Conservation (phyloP, 2,888 invertebrate species). For the Leptinotarsa juncta region DNA sequence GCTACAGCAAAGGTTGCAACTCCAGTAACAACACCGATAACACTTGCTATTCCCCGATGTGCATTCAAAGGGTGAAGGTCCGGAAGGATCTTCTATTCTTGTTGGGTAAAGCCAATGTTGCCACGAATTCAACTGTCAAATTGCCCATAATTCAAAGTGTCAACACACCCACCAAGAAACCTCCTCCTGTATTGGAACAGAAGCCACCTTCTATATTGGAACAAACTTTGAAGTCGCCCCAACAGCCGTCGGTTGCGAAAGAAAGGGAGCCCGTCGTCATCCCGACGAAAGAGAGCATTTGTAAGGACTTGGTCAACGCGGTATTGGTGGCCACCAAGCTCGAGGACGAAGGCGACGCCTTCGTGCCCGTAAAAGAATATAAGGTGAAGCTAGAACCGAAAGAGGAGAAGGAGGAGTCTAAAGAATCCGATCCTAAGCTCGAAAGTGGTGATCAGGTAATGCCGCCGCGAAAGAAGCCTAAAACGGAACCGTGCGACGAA, state of each 20-base stretch:
- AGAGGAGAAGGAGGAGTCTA: conserved; percentile 47
- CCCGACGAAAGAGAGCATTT: conserved; percentile 68
- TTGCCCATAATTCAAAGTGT: conserved; percentile 52
- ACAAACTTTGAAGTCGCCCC: conserved; percentile 75
- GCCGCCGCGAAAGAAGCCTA: conserved; percentile 64
- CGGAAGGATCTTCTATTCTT: conserved; percentile 75
- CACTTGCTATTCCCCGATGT: conserved; percentile 85
- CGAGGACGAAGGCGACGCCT: conserved; percentile 64
- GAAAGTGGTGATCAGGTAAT: conserved; percentile 58
- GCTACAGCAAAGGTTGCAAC: conserved; percentile 80
- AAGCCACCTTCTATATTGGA: conserved; percentile 76
- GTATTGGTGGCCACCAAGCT: conserved; percentile 73
- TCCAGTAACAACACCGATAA: conserved; percentile 68
- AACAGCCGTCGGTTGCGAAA: conserved; percentile 54
- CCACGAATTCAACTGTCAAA: conserved; percentile 68
- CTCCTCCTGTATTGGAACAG: conserved; percentile 72
- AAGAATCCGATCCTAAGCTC: conserved; percentile 31
- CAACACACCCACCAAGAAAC: conserved; percentile 66
- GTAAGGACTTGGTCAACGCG: conserved; percentile 73
- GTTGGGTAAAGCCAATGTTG: conserved; percentile 73
- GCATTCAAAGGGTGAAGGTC: conserved; percentile 78
- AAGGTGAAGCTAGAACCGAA: conserved; percentile 48
- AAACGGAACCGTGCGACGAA: conserved; percentile 53
- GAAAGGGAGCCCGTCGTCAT: conserved; percentile 44
- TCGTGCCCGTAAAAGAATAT: conserved; percentile 52